A percentile compares a stretch with the other conserved stretches of the same genome.
phyloP scores from a whole-genome alignment of 2,113 vertebrate genomes.

The Panthera leo region DNA sequence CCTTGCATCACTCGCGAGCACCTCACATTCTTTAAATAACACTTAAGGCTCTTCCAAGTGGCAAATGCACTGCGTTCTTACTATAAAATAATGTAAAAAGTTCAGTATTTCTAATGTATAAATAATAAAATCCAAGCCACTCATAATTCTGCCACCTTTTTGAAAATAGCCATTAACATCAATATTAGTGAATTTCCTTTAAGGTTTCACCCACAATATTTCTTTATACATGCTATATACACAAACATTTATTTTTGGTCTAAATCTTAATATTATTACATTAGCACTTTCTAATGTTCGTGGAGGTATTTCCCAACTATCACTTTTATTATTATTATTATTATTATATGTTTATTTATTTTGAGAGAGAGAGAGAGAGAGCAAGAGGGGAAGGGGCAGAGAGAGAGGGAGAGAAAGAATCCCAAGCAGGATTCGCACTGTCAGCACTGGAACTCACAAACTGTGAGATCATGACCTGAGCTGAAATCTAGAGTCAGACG shows the following conservation, averaged over 20 bases:
- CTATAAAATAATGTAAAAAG: not conserved
- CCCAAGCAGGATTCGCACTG: too few relatives aligned
- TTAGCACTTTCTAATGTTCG: not conserved
- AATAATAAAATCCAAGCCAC: not conserved
- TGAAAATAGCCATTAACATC: not conserved
- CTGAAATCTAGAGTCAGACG: too few relatives aligned
- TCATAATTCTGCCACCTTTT: not conserved
- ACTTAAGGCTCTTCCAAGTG: not conserved
- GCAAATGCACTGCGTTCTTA: not conserved
- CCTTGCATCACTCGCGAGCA: not conserved
- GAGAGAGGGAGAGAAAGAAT: too few relatives aligned
- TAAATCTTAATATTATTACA: not conserved
- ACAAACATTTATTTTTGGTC: not conserved
- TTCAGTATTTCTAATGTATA: not conserved
- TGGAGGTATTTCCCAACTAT: not conserved
- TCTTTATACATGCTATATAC: not conserved
- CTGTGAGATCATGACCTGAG: too few relatives aligned
- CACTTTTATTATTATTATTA: too few relatives aligned
- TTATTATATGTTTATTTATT: too few relatives aligned
- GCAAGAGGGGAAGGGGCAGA: too few relatives aligned
- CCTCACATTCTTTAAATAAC: not conserved
- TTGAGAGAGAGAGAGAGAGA: too few relatives aligned
- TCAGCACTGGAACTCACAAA: too few relatives aligned
- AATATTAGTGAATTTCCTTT: not conserved
- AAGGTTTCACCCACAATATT: not conserved